Evolutionary conservation across 1,140 invertebrate genomes (phyloP), one percentile per base, ranked within the genome.

Genomic region (Caerostris extrusa): DNA sequence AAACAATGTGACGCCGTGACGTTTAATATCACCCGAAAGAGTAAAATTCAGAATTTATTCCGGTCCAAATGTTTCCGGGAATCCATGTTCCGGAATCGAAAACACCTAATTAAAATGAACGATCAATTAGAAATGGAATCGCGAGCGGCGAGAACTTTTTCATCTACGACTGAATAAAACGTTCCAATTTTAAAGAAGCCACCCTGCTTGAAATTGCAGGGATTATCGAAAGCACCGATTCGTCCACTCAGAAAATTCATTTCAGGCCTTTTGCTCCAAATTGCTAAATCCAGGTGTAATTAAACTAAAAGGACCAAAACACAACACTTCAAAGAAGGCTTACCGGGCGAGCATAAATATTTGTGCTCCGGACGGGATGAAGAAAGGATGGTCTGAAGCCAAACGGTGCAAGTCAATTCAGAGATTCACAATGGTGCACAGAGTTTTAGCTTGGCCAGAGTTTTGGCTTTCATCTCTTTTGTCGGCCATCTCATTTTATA

Each of bases 291-390:
- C 71, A 77, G 71, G 71, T 77, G 71, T 77, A 77, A 77, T 77
- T 77, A 77, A 77, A 77, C 71, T 77, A 77, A 77, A 77, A 77
- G 71, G 10, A 77, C 71, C 71, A 77, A 77, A 77, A 77, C 67
- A 71, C 7, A 19, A 19, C 71, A 77, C 71, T 77, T 77, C 71
- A 77, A 77, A 77, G 71, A 50, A 77, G 71, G 71, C 69, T 77
- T 77, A 77, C 71, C 34, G 50, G 8, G 4, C 34, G 14, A 77
- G 53, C 53, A 77, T 77, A 77, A 77, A 77, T 77, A 77, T 77
- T 77, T 77, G 71, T 50, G 53, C 34, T 77, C 50, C 3, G 71
- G 3, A 77, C 34, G 4, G 19, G 19, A 4, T 10, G 53, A 77
- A 77, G 71, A 77, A 77, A 53, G 10, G 34, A 2, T 12, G 71